Evolutionary conservation across 2,113 vertebrate genomes (phyloP), one percentile per base, ranked within the genome.

Genomic region (Phylloscopus trochilus): DNA sequence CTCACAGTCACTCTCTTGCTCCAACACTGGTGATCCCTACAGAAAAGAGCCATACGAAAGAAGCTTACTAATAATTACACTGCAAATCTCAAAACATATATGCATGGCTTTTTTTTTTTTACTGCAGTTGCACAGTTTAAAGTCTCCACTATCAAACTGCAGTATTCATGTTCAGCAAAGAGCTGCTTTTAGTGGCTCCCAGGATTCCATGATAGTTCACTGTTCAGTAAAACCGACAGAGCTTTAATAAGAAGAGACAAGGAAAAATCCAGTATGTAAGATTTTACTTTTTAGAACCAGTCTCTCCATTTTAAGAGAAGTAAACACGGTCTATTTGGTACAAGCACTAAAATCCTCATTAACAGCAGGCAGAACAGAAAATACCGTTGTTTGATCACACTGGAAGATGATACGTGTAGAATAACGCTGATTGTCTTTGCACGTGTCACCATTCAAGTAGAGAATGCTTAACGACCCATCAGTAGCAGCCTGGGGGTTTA

Each of bases 361-460:
- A 90, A 27, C 1, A 83, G 30, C 14, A 77, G 68, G 3, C 4
- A 11, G 43, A 39, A 74, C 11, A 83, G 17, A 69, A 69, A 97
- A 97, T 96, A 99, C 99, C 22, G 96, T 97, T 12, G 96, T 98
- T 95, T 99, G 98, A 13, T 98, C 98, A 2, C 99, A 99, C 63
- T 99, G 98, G 51, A 99, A 98, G 66, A 98, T 98, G 78, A 99
- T 98, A 82, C 98, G 98, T 5, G 99, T 99, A 10, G 99, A 99
- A 91, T 97, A 99, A 70, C 70, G 98, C 37, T 97, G 97, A 12
- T 90, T 87, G 31, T 87, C 66, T 89, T 90, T 96, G 63, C 99
- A 99, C 7, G 21, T 93, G 83, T 99, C 99, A 5, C 99, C 99
- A 30, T 98, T 99, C 94, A 98, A 97, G 37, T 99, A 99, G 16